Evolutionary conservation across 2,113 vertebrate genomes (phyloP).

Genomic region (Scalopus aquaticus): DNA sequence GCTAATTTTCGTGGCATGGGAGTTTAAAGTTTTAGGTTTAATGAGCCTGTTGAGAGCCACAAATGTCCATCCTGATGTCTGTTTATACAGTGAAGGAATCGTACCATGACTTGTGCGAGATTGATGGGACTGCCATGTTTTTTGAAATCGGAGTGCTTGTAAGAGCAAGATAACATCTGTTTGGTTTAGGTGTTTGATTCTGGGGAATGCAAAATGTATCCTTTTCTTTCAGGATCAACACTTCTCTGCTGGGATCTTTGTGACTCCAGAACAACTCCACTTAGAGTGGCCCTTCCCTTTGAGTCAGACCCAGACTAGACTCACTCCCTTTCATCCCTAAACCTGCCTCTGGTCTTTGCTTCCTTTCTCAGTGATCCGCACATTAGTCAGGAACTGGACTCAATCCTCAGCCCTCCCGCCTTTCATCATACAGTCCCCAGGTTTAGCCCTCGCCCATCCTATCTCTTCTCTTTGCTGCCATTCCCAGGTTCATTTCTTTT

Average conservation of each 20-base stretch:
- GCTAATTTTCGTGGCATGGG: background rate
- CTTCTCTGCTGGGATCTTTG: background rate
- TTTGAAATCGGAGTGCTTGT: background rate
- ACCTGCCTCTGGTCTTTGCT: background rate
- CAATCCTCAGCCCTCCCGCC: background rate
- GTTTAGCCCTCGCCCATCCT: too few relatives aligned
- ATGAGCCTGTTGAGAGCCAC: background rate
- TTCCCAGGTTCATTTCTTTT: too few relatives aligned
- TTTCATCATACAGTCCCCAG: too few relatives aligned
- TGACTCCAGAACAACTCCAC: background rate
- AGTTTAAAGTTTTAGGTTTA: background rate
- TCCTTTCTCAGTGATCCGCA: background rate
- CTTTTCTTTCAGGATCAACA: background rate
- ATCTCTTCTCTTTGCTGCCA: background rate
- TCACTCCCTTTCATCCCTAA: background rate
- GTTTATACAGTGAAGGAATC: background rate
- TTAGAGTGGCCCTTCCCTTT: background rate
- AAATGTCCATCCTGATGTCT: background rate
- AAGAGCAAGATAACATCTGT: constrained; percentile 13
- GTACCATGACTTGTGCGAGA: background rate
- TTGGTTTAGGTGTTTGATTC: background rate
- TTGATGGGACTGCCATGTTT: background rate
- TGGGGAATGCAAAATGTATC: background rate
- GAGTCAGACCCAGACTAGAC: background rate
- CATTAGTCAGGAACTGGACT: background rate